A percentile compares a stretch with the other conserved stretches of the same genome.
phyloP scores from a whole-genome alignment of 1,140 invertebrate genomes.

The Tribolium madens region DNA sequence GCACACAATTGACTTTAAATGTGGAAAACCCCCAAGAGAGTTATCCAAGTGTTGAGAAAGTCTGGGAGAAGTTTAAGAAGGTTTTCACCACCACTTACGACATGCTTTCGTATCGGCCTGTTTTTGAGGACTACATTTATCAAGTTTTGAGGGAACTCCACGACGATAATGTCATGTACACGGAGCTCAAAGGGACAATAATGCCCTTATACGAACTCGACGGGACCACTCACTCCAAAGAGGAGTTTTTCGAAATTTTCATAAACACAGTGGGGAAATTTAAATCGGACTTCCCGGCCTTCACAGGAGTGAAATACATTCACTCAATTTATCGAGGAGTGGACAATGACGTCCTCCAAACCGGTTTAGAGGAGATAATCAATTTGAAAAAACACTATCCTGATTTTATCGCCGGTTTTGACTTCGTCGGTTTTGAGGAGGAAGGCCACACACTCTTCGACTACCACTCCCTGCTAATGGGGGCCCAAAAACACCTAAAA shows the following conservation, averaged over 20 bases:
- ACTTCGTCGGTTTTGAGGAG: slow-evolving; percentile 83
- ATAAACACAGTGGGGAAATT: slow-evolving; percentile 68
- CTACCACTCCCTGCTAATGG: slow-evolving; percentile 69
- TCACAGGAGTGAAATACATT: slow-evolving; percentile 75
- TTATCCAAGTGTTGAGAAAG: slow-evolving; percentile 74
- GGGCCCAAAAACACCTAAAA: slow-evolving; percentile 68
- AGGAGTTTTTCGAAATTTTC: slow-evolving; percentile 67
- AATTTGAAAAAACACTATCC: slow-evolving; percentile 66
- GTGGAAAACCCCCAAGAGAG: slow-evolving; percentile 70
- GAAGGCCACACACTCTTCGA: slow-evolving; percentile 72
- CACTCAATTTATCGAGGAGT: slow-evolving; percentile 69
- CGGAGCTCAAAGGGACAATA: slow-evolving; percentile 76
- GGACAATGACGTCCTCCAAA: slow-evolving; percentile 55
- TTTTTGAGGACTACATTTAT: slow-evolving; percentile 80
- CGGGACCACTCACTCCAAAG: slow-evolving; percentile 65
- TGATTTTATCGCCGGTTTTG: slow-evolving; percentile 78
- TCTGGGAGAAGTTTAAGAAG: slow-evolving; percentile 77
- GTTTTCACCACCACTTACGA: slow-evolving; percentile 74
- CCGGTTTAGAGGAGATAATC: slow-evolving; percentile 66
- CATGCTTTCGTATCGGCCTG: slow-evolving; percentile 77
- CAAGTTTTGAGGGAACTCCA: slow-evolving; percentile 77
- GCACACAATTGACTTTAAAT: slow-evolving; percentile 72
- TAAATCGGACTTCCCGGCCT: slow-evolving; percentile 70
- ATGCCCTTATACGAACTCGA: slow-evolving; percentile 69
- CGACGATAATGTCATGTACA: slow-evolving; percentile 84